Conservation (phyloP, 2,797 vertebrate species). For the Corythornis leucogaster region DNA sequence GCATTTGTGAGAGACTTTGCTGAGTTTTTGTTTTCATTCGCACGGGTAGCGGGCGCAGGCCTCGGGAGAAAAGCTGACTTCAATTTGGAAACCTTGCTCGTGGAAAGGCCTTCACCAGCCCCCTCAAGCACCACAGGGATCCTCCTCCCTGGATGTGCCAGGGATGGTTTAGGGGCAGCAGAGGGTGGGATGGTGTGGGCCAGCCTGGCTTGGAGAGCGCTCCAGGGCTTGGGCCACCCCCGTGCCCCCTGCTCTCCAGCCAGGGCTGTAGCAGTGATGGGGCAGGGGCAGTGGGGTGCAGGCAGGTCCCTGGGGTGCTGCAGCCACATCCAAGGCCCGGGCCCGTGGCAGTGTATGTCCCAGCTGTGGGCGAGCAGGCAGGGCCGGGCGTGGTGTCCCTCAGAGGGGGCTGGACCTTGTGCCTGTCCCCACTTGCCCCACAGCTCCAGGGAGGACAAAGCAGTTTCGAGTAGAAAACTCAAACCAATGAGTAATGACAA, state of each 20-base stretch:
- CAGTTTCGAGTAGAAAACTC: not conserved
- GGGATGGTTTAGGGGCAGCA: accelerated
- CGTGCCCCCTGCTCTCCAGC: not conserved
- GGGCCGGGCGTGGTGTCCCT: not conserved
- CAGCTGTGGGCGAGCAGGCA: accelerated
- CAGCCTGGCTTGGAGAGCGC: accelerated
- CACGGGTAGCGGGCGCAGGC: slow-evolving; percentile 85
- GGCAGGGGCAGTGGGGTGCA: accelerated
- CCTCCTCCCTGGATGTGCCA: accelerated
- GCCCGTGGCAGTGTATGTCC: accelerated
- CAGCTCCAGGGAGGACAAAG: not conserved
- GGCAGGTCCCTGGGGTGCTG: accelerated
- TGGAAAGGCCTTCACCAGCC: slow-evolving; percentile 54
- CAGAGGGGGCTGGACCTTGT: not conserved
- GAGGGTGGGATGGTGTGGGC: accelerated
- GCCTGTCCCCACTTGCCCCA: not conserved
- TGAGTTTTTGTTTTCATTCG: slow-evolving; percentile 77
- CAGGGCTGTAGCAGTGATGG: accelerated
- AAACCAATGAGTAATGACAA: not conserved
- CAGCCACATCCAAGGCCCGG: not conserved
- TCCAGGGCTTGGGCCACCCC: not conserved
- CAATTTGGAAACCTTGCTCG: slow-evolving; percentile 84
- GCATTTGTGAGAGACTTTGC: slow-evolving; percentile 86
- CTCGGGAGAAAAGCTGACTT: slow-evolving; percentile 82
- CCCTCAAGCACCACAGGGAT: not conserved